Base-by-base conservation (phyloP, 2,888 invertebrate genomes). In the Scaptomyza reducta region DNA sequence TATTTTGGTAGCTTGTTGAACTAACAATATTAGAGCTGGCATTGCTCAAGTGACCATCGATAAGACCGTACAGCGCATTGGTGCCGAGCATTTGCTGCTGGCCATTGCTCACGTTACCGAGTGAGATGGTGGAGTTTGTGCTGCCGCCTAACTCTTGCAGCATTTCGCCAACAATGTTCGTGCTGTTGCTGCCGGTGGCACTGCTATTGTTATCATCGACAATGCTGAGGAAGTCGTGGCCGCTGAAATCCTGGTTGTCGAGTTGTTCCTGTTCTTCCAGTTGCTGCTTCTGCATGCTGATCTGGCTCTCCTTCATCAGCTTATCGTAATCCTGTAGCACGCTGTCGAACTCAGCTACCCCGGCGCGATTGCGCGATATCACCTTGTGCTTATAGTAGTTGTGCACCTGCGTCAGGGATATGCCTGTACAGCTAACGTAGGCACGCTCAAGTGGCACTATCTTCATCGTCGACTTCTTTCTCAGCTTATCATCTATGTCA, bases 251-350 rank as follows among this genome's bases (percentile, higher is more conserved):
- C 22, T 88, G 78, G 2, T 68, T 49, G 29, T 88, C 77, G 3
- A 68, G 54, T 33, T 35, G 35, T 25, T 57, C 59, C 22, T 90
- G 89, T 41, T 90, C 89, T 79, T 60, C 89, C 80, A 46, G 54
- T 16, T 64, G 70, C 6, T 65, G 76, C 33, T 90, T 90, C 54
- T 91, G 90, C 88, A 91, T 89, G 51, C 85, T 82, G 68, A 81
- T 90, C 68, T 91, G 90, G 47, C 91, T 92, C 70, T 91, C 91
- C 69, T 92, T 91, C 90, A 91, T 91, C 5, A 92, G 73, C 61
- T 91, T 90, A 33, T 91, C 90, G 63, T 92, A 92, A 47, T 92
- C 91, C 51, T 90, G 89, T 11, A 89, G 80, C 5, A 90, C 90
- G 10, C 89, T 89, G 27, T 90, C 89, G 61, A 91, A 92, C 65